Base-by-base conservation (phyloP, 2,888 invertebrate genomes). In the Frankliniella fusca region DNA sequence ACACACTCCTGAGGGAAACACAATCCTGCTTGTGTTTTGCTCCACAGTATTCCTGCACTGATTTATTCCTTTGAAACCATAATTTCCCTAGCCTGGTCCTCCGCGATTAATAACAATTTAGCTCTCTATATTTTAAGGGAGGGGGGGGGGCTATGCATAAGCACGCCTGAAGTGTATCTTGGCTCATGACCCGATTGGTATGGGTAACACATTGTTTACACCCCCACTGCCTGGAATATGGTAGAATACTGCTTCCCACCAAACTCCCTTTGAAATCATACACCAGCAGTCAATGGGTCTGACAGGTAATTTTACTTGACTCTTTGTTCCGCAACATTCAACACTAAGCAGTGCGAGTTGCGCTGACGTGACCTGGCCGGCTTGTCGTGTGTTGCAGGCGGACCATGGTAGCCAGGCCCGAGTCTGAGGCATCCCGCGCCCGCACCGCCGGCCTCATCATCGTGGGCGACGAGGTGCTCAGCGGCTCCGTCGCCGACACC, bases 391-490 rank as follows among this genome's bases (percentile, higher is more conserved):
- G 54, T 54, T 54, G 54, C 54, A 54, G 54, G 54, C 18, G 15
- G 54, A 54, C 18, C 12, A 54, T 54, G 54, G 54, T 54, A 5
- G 27, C 27, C 27, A 27, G 23, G 11, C 11, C 23, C 20, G n/a
- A 70, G 70, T 20, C 70, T 23, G 27, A 61, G 61, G 61, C 61
- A n/a, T 11, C 61, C 61, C 61, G 86, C 76, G 79, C 83, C 38
- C 82, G 83, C 82, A 87, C 87, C 23, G 88, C 87, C 80, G 86
- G 87, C 18, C 85, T 89, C 61, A 86, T 89, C 80, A 90, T 93
- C 7, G 91, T 93, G 84, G 93, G 93, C 28, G 92, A 93, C 88
- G 93, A 93, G 87, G 91, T 93, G 84, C 87, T 93, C 81, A 92
- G 92, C 85, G 93, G 93, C 23, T 91, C 92, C 85, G 90, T 92